These are phyloP conservation scores for Helicoverpa armigera DNA, from an alignment of 1,140 invertebrate genomes.

Conservation along the genomic window DNA sequence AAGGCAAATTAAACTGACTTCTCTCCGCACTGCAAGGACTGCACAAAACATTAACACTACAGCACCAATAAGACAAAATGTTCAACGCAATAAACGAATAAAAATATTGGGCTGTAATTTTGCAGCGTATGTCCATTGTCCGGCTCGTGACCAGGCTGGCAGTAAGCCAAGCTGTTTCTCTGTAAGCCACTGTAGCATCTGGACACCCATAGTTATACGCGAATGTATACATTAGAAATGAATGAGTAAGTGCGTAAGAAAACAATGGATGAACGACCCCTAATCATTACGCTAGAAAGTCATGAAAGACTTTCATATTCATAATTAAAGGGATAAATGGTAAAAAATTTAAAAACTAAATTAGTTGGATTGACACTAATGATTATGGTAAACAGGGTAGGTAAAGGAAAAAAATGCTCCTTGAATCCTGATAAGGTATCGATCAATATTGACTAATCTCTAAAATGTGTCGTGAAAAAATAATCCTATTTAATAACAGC, in stretches of 20 bases:
- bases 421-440: too few species aligned
- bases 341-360: too few species aligned
- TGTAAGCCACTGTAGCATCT: slow-evolving; percentile 47
- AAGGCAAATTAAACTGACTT: too few species aligned
- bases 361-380: too few species aligned
- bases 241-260: not conserved
- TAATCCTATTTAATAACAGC: too few species aligned
- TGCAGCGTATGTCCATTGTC: slow-evolving; percentile 39
- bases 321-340: not conserved
- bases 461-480: too few species aligned
- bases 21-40: not conserved
- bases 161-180: slow-evolving; percentile 45
- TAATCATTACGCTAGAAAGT: too few species aligned
- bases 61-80: slow-evolving; percentile 16
- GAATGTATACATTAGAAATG: slow-evolving; percentile 33
- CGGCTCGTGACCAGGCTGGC: slow-evolving; percentile 42
- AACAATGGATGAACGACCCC: too few species aligned
- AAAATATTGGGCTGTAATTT: slow-evolving; percentile 47
- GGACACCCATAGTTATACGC: slow-evolving; percentile 35
- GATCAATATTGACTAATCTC: too few species aligned
- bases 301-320: not conserved
- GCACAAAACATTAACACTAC: not conserved
- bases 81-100: slow-evolving; percentile 29
- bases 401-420: too few species aligned
- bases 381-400: too few species aligned